phyloP scores from a whole-genome alignment of 2,888 invertebrate species.

The Rosalia funebris region DNA sequence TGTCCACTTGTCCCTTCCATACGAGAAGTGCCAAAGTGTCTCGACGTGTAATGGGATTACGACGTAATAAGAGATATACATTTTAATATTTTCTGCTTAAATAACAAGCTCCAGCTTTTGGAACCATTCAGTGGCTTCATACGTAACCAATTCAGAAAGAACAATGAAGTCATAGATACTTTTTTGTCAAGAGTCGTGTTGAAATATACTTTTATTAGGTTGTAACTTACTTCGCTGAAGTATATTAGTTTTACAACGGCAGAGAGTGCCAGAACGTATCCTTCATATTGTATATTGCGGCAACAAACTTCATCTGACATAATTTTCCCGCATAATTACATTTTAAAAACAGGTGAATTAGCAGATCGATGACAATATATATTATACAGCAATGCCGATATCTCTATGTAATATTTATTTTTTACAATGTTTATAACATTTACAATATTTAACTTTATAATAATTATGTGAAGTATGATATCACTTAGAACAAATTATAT shows the following conservation, averaged over 20 bases:
- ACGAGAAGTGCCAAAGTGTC: slow-evolving; percentile 25
- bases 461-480: no score
- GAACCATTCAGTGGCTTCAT: background rate
- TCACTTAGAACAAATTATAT: no score
- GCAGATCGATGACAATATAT: background rate
- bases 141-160: slow-evolving; percentile 11
- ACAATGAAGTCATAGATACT: slow-evolving; percentile 13
- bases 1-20: slow-evolving; percentile 26
- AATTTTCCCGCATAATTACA: slow-evolving; percentile 9
- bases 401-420: no score
- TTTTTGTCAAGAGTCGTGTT: slow-evolving; percentile 1
- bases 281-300: slow-evolving; percentile 10
- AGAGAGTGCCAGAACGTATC: slow-evolving; percentile 16
- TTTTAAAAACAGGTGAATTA: background rate
- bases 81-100: slow-evolving; percentile 23
- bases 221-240: slow-evolving; percentile 31
- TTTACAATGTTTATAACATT: no score
- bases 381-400: no score
- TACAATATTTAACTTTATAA: no score
- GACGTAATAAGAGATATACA: slow-evolving; percentile 17
- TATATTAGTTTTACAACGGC: slow-evolving; percentile 31
- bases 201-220: slow-evolving; percentile 25
- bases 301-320: background rate
- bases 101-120: slow-evolving; percentile 13
- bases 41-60: slow-evolving; percentile 20